Evolutionary conservation across 2,113 vertebrate species (phyloP), one percentile per base, ranked within the genome.

Genomic region (Lipophrys pholis): DNA sequence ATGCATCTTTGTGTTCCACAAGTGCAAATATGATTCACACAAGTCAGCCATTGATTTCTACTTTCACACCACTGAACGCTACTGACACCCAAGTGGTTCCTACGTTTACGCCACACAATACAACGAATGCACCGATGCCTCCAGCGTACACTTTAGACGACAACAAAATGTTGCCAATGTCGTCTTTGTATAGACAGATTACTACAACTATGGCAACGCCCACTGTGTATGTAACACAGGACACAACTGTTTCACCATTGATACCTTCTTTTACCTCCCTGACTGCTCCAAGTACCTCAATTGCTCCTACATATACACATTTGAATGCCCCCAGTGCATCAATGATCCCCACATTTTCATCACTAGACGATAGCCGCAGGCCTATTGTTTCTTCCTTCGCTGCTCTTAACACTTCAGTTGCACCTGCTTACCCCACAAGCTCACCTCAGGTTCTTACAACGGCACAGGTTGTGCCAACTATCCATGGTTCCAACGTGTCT

Each of bases 31-130:
- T 89, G 70, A 50, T 84, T 30, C 65, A 81, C 21, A 16, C 54
- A 5, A 83, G 38, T 80, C 82, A 72, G n/a, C 57, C 81, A 2
- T 12, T 89, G 59, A 73, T 89, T 66, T 88, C 88, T 15, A 62
- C 68, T 15, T 89, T 91, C 42, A 84, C 88, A n/a, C 63, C 90
- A 11, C 14, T 90, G 11, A 92, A 89, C 56, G 81, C 85, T 11
- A 87, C 87, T 14, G 89, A 92, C 59, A 89, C 87, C 35, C 88
- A 90, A 84, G 89, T 92, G 36, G 90, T 90, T 50, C 86, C 87
- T 40, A 92, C 87, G 30, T 91, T 86, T 71, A 85, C 87, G 5
- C 88, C 81, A 43, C 87, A 82, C 62, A 84, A 85, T 69, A 87
- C 87, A 53, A 81, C 81, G 59, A 87, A 83, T 60, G 42, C 88